Evolutionary conservation across 2,888 invertebrate genomes (phyloP).

Genomic region (Ganaspis brasiliensis): DNA sequence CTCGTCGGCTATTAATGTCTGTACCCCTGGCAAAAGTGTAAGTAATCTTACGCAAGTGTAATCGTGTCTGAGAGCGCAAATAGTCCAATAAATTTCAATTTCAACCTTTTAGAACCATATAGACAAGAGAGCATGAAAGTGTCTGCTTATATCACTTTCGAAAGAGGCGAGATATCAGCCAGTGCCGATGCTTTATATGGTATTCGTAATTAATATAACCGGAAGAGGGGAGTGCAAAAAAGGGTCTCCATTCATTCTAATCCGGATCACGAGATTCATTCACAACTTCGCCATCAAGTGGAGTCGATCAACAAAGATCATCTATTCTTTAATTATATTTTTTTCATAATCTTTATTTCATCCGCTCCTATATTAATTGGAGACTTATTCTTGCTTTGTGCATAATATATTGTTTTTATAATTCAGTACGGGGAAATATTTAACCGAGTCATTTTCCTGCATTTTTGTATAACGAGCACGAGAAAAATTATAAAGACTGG

Average conservation of each 20-base stretch:
- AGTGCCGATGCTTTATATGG: conserved; percentile 59
- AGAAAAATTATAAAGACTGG: neutral
- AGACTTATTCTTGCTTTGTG: no score
- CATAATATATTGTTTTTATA: no score
- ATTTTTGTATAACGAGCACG: neutral
- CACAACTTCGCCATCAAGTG: conserved; percentile 13
- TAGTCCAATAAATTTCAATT: conserved; percentile 52
- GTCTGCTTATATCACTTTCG: conserved; percentile 44
- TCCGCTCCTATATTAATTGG: no score
- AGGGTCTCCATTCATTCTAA: conserved; percentile 61
- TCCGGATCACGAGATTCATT: conserved; percentile 41
- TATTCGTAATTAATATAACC: conserved; percentile 68
- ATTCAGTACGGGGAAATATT: no score
- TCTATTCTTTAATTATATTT: neutral
- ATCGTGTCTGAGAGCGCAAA: conserved; percentile 20
- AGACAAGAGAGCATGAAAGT: conserved; percentile 46
- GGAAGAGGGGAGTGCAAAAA: conserved; percentile 64
- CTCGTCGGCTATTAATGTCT: neutral
- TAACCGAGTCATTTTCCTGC: no score
- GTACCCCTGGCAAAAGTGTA: neutral
- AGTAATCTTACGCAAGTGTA: conserved; percentile 7
- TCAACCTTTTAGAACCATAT: conserved; percentile 40
- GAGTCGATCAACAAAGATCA: conserved; percentile 8
- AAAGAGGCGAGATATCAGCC: conserved; percentile 55
- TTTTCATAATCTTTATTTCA: no score